These are phyloP conservation scores for Dendrolimus punctatus DNA, from an alignment of 1,140 invertebrate genomes.

Conservation along the genomic window DNA sequence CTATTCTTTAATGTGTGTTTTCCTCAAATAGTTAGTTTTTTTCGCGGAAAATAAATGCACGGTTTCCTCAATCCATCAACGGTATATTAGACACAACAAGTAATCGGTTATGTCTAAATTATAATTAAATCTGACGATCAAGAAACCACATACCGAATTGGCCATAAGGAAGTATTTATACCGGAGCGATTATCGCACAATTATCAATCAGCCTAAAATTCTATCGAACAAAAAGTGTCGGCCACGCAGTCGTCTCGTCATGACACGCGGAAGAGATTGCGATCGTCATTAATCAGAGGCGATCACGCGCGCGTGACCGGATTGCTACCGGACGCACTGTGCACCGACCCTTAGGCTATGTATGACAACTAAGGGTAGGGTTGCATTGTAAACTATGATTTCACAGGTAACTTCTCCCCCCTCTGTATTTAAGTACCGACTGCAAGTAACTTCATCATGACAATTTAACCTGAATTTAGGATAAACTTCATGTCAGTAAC, in stretches of 20 bases:
- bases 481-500: no score
- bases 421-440: no score
- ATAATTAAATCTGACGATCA: background rate
- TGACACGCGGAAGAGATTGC: constrained; percentile 35
- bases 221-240: background rate
- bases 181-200: constrained; percentile 3
- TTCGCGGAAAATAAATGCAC: no score
- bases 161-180: constrained; percentile 3
- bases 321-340: constrained; percentile 8
- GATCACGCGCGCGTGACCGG: constrained; percentile 28
- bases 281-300: constrained; percentile 28
- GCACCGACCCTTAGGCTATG: constrained; percentile 5
- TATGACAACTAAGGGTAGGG: background rate
- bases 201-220: constrained; percentile 6
- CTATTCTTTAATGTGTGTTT: no score
- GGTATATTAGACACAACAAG: background rate
- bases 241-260: constrained; percentile 2
- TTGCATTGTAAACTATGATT: no score
- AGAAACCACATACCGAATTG: background rate
- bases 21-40: no score
- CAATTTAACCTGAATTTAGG: no score
- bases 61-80: no score
- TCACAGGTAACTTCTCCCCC: no score
- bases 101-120: background rate
- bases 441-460: no score